Conservation (phyloP, 2,888 invertebrate genomes). For the Mesorhabditis spiculigera region DNA sequence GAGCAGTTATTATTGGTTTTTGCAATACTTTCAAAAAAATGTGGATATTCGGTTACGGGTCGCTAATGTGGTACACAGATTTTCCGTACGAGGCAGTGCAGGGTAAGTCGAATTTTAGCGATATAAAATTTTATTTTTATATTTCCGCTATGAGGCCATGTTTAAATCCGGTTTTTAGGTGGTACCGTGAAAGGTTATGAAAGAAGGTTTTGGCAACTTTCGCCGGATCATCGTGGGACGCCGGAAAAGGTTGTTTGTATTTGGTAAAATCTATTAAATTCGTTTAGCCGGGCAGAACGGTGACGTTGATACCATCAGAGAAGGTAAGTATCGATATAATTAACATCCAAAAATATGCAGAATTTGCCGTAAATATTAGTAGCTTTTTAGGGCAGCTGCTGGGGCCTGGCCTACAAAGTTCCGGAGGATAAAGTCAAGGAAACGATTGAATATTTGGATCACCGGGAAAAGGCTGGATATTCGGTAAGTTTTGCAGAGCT, state of each 20-base stretch:
- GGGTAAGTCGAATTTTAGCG: not conserved
- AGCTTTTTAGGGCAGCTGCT: constrained; percentile 69
- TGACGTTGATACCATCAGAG: constrained; percentile 41
- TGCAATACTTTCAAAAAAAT: constrained; percentile 46
- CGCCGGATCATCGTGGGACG: constrained; percentile 86
- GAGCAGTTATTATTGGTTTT: too few relatives aligned
- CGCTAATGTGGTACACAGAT: constrained; percentile 90
- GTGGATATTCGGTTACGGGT: constrained; percentile 95
- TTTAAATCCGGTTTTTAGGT: not conserved
- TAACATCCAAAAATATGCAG: too few relatives aligned
- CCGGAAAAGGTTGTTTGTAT: constrained; percentile 75
- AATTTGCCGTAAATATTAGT: too few relatives aligned
- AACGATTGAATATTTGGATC: constrained; percentile 80
- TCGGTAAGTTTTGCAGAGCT: constrained; percentile 61
- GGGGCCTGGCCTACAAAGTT: constrained; percentile 91
- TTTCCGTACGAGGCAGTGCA: constrained; percentile 76
- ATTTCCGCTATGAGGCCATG: too few relatives aligned
- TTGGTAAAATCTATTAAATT: too few relatives aligned
- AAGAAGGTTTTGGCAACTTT: constrained; percentile 86
- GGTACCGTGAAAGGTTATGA: constrained; percentile 79
- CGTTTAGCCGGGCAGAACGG: constrained; percentile 47
- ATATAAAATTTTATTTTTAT: not conserved
- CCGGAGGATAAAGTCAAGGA: constrained; percentile 67
- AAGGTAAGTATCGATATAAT: constrained; percentile 17
- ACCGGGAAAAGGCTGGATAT: constrained; percentile 89